Conservation (phyloP, 2,797 vertebrate genomes). For the Pseudomugil gertrudae region DNA sequence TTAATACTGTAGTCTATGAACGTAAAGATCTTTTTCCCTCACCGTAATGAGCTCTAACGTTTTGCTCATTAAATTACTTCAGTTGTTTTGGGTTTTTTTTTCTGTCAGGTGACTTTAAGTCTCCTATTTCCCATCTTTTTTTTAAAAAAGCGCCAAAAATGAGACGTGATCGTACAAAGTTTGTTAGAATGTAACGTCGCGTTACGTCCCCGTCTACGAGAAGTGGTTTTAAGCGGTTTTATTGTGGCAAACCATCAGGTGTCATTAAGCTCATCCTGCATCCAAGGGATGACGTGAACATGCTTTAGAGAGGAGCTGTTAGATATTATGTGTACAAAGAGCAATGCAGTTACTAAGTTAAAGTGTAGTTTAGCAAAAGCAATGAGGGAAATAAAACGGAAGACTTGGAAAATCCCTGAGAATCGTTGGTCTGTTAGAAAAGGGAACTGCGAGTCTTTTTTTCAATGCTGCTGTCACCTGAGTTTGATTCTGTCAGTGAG, state of each 20-base stretch:
- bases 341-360: conserved; percentile 66
- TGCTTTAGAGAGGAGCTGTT: conserved; percentile 58
- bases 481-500: conserved; percentile 73
- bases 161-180: conserved; percentile 20
- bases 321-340: conserved; percentile 59
- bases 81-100: neutral
- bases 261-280: conserved; percentile 50
- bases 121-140: conserved; percentile 3
- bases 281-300: conserved; percentile 33
- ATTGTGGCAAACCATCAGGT: conserved; percentile 65
- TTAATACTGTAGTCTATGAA: conserved; percentile 60
- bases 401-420: conserved; percentile 59
- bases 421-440: conserved; percentile 54
- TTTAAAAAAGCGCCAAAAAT: neutral
- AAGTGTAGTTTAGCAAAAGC: conserved; percentile 55
- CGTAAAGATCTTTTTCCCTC: conserved; percentile 11
- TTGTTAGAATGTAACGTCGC: conserved; percentile 14
- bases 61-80: conserved; percentile 17
- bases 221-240: conserved; percentile 85
- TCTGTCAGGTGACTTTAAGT: conserved; percentile 19
- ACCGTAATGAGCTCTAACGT: conserved; percentile 30
- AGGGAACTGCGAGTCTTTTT: conserved; percentile 68
- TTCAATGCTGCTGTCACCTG: conserved; percentile 82
- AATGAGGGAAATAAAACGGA: conserved; percentile 60
- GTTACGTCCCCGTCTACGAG: conserved; percentile 47